Evolutionary conservation across 2,888 invertebrate species (phyloP), one percentile per base, ranked within the genome.

Genomic region (Ametastegia equiseti): DNA sequence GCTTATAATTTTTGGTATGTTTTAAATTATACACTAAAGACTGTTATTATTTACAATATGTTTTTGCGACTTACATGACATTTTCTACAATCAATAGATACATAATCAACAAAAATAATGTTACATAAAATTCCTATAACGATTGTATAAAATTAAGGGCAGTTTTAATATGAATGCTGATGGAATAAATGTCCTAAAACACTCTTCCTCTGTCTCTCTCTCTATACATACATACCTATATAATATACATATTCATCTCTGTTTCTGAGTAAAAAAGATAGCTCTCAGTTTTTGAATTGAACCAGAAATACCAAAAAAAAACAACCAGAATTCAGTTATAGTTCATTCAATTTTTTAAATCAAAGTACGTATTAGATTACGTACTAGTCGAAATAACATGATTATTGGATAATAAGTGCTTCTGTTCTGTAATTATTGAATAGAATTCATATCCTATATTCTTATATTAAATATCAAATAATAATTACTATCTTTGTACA

Each of bases 1-100:
- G 47, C 7, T 47, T 15, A 73, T 2, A 13, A 47, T 73, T 73
- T 73, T 73, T 73, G 73, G 73, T 50, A 73, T 47, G 50, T 23
- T 47, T 15, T 15, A 11, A 73, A 73, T 33, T 47, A 73, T n/a
- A 15, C 30, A 47, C 33, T 73, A 19, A n/a, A 47, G 11, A 30
- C 73, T 73, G 11, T 0, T 2, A 33, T 47, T 30, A 47, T 73
- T 73, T 47, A 73, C 47, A 73, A 39, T n/a, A 47, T 45, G 42
- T 63, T 69, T 45, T 69, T 63, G 9, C 27, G 23, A 69, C 13
- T 42, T 30, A 19, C 13, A 30, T n/a, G 15, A n/a, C 27, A 63
- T 63, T n/a, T n/a, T 15, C 27, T n/a, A 33, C 63, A 50, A 73
- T 27, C n/a, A 73, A 69, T n/a, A 23, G 27, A 63, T 63, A n/a